Percentiles rank a stretch among this genome's conserved stretches.
Evolutionary conservation across 1,140 invertebrate species (phyloP).

Genomic region (Macrobrachium rosenbergii): DNA sequence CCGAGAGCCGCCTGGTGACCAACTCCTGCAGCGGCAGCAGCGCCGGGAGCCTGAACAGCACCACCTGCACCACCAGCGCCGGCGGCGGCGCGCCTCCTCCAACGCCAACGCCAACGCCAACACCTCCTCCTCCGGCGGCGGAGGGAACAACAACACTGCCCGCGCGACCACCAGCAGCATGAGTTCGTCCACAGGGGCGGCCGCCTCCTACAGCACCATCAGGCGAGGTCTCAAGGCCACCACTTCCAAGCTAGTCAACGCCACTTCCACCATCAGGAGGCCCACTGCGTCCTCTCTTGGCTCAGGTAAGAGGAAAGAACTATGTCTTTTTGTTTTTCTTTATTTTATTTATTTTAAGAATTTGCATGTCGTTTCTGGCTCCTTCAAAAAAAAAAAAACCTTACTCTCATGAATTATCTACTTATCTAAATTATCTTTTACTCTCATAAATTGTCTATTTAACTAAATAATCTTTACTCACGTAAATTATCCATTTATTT

Average conservation of each 20-base stretch:
- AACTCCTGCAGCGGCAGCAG: constrained; percentile 42
- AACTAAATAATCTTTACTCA: too few relatives aligned
- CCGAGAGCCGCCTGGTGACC: constrained; percentile 20
- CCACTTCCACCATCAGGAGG: constrained; percentile 44
- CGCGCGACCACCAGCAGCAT: too few relatives aligned
- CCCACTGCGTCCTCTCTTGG: constrained; percentile 7
- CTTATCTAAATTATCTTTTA: too few relatives aligned
- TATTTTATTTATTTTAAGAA: background rate
- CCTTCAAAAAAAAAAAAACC: too few relatives aligned
- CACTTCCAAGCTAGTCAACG: constrained; percentile 53
- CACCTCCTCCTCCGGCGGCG: constrained; percentile 25
- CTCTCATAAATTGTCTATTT: too few relatives aligned
- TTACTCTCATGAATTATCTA: too few relatives aligned
- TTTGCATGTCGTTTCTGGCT: too few relatives aligned
- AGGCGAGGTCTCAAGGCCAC: constrained; percentile 53
- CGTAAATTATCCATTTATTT: too few relatives aligned
- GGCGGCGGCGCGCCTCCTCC: constrained; percentile 16
- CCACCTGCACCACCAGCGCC: constrained; percentile 28
- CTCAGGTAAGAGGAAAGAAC: background rate
- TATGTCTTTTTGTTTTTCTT: background rate
- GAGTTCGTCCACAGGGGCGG: constrained; percentile 30
- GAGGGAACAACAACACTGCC: background rate
- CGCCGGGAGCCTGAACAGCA: constrained; percentile 21
- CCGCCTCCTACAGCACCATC: constrained; percentile 56
- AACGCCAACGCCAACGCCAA: background rate